phyloP scores from a whole-genome alignment of 2,888 invertebrate species.

The Drosophila peninsularis region DNA sequence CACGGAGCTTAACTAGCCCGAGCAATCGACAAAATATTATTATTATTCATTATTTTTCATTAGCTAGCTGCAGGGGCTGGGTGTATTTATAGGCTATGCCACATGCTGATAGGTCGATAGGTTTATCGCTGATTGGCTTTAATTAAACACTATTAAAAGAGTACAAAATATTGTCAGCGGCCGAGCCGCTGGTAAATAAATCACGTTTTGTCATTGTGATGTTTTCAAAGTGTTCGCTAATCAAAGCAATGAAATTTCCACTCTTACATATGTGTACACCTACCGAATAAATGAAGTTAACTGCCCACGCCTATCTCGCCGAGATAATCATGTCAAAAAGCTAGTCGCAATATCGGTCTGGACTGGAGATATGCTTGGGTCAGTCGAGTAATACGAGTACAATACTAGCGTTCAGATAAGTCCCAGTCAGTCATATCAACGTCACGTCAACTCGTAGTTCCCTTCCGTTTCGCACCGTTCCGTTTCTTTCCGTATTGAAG shows the following conservation, averaged over 20 bases:
- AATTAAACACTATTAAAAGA: slow-evolving; percentile 80
- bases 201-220: slow-evolving; percentile 77
- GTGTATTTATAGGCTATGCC: slow-evolving; percentile 56
- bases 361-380: slow-evolving; percentile 44
- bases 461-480: slow-evolving; percentile 22
- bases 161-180: slow-evolving; percentile 68
- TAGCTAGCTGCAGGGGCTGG: slow-evolving; percentile 53
- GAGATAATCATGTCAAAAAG: slow-evolving; percentile 69
- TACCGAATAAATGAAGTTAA: slow-evolving; percentile 75
- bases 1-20: slow-evolving; percentile 19
- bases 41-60: slow-evolving; percentile 54
- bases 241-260: slow-evolving; percentile 50
- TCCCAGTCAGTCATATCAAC: slow-evolving; percentile 34
- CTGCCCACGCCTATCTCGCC: slow-evolving; percentile 48
- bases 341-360: slow-evolving; percentile 13
- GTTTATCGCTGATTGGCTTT: slow-evolving; percentile 77
- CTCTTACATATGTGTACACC: slow-evolving; percentile 24
- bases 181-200: slow-evolving; percentile 50
- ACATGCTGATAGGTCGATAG: slow-evolving; percentile 70
- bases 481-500: slow-evolving; percentile 4
- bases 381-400: slow-evolving; percentile 37
- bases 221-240: slow-evolving; percentile 71
- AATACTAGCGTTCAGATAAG: slow-evolving; percentile 29
- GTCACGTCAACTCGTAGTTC: slow-evolving; percentile 33
- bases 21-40: slow-evolving; percentile 37